Evolutionary conservation across 53 echinoderm and acorn worm genomes (phyloP).

Genomic region (Patiria pectinifera): DNA sequence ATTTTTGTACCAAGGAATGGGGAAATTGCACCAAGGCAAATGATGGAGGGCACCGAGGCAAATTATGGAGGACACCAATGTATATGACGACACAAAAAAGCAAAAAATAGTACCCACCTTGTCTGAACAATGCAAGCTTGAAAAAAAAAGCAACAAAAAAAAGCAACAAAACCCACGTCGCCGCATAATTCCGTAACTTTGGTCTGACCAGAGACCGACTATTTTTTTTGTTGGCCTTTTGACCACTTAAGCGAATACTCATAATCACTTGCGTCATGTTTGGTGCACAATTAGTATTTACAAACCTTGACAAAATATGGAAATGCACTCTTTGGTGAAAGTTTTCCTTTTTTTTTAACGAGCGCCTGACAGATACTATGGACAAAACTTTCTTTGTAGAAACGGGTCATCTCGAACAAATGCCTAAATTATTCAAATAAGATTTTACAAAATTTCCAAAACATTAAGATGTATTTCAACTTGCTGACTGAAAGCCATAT

Average conservation of each 20-base stretch:
- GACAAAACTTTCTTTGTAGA: neutral
- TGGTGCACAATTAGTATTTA: neutral
- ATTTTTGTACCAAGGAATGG: no score
- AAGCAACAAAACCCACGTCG: no score
- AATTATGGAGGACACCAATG: no score
- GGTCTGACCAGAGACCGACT: no score
- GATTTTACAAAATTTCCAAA: neutral
- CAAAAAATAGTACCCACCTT: no score
- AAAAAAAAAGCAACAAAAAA: no score
- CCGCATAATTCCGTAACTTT: no score
- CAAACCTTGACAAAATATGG: neutral
- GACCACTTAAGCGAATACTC: neutral
- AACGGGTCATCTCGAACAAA: neutral
- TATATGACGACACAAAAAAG: no score
- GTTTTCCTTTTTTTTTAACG: neutral
- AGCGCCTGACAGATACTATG: neutral
- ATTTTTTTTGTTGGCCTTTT: neutral
- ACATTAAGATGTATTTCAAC: neutral
- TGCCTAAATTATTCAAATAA: neutral
- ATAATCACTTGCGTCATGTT: neutral
- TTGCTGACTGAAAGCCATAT: neutral
- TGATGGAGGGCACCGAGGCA: no score
- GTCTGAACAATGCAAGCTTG: no score
- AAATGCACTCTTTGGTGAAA: neutral
- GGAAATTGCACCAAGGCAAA: no score